Evolutionary conservation across 2,797 vertebrate species (phyloP).

Genomic region (Allobates femoralis): DNA sequence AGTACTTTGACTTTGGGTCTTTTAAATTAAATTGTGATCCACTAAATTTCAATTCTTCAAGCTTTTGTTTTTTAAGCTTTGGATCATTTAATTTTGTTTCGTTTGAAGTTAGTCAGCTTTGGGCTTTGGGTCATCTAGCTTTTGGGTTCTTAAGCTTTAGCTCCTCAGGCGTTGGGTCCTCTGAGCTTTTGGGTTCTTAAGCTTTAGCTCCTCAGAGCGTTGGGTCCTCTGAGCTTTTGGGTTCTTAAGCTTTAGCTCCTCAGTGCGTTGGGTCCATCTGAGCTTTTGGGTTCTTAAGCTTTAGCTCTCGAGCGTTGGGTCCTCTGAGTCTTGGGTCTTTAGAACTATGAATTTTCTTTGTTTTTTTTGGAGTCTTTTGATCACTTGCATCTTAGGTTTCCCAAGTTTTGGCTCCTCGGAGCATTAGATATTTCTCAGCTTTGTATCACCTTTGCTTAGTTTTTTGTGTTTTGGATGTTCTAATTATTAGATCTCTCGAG

Average conservation of each 20-base stretch:
- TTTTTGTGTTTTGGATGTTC: neutral
- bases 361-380: neutral
- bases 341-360: neutral
- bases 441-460: neutral
- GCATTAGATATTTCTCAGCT: neutral
- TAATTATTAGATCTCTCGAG: neutral
- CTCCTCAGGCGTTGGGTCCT: too few relatives aligned
- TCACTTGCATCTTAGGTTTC: neutral
- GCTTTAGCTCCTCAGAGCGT: neutral
- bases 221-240: neutral
- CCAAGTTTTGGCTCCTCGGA: neutral
- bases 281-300: neutral
- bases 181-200: neutral
- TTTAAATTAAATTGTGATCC: too few relatives aligned
- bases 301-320: neutral
- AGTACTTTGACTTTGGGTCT: too few relatives aligned
- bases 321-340: neutral
- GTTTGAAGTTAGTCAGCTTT: too few relatives aligned
- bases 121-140: too few relatives aligned
- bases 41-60: too few relatives aligned
- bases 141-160: too few relatives aligned
- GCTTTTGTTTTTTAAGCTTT: too few relatives aligned
- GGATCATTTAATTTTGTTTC: too few relatives aligned
- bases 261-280: neutral
- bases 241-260: neutral